Evolutionary conservation across 1,140 invertebrate genomes (phyloP).

Genomic region (Elymnias hypermnestra): DNA sequence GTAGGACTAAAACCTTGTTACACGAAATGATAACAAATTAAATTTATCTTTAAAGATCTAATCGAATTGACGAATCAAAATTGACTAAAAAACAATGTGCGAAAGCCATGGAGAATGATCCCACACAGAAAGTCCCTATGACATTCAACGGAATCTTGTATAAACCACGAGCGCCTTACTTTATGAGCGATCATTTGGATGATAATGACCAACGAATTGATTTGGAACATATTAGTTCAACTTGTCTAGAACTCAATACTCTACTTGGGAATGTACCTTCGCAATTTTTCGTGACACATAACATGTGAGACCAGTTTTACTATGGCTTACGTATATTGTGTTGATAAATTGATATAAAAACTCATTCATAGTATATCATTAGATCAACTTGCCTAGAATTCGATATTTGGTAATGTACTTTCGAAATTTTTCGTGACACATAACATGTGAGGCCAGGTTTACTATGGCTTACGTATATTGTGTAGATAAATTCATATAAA

Average conservation of each 20-base stretch:
- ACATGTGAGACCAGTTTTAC: neutral
- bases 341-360: no score
- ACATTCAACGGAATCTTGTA: constrained; percentile 16
- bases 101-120: neutral
- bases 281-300: neutral
- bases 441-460: no score
- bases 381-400: no score
- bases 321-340: no score
- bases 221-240: neutral
- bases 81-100: neutral
- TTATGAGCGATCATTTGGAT: neutral
- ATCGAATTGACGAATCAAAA: neutral
- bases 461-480: no score
- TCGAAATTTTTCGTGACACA: no score
- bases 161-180: constrained; percentile 11
- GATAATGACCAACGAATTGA: neutral
- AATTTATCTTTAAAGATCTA: neutral
- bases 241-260: neutral
- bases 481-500: no score
- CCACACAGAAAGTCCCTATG: neutral
- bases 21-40: no score
- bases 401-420: no score
- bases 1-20: no score
- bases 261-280: neutral
- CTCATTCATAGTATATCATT: no score